Evolutionary conservation across 2,113 vertebrate genomes (phyloP), one percentile per base, ranked within the genome.

Genomic region (Xerus inauris): DNA sequence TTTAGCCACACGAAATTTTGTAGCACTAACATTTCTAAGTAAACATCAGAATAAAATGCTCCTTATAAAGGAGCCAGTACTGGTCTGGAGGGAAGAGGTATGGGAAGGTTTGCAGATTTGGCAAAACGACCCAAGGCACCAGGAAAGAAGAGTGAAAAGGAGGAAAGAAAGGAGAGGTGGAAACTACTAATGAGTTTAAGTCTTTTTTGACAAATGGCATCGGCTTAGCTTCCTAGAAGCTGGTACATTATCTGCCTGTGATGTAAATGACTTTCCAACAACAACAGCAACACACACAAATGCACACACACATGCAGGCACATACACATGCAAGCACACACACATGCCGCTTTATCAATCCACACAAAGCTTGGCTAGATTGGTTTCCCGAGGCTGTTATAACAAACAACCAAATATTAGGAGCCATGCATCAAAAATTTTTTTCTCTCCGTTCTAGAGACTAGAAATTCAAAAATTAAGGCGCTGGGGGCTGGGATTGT

Each of bases 31-130:
- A 77, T 96, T 93, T 93, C 93, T 94, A 87, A 82, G 80, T 95
- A 95, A 97, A 96, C 89, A 95, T 62, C 72, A 38, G 84, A 73
- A 97, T 96, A 87, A 97, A 97, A 94, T 77, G 89, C 69, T 47
- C 89, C 83, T 95, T 97, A 69, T 87, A 35, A 89, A 89, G 86
- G 38, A 91, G 85, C 42, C 80, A 62, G 1, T 19, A 47, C 28
- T 35, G 40, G 26, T 22, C 38, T 82, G 49, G 45, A 67, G 77
- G 59, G 71, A 73, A 8, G 49, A 64, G 80, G 49, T 57, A 30
- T 82, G 45, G 47, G 40, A 95, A 32, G 6, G 12, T 19, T 92
- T 87, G 49, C 8, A 17, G 47, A 14, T 26, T 47, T 38, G n/a
- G 17, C 20, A 45, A 84, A 42, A 20, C 77, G 51, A 82, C 38